Conservation (phyloP, 1,140 invertebrate genomes). For the Polypedilum pembai region DNA sequence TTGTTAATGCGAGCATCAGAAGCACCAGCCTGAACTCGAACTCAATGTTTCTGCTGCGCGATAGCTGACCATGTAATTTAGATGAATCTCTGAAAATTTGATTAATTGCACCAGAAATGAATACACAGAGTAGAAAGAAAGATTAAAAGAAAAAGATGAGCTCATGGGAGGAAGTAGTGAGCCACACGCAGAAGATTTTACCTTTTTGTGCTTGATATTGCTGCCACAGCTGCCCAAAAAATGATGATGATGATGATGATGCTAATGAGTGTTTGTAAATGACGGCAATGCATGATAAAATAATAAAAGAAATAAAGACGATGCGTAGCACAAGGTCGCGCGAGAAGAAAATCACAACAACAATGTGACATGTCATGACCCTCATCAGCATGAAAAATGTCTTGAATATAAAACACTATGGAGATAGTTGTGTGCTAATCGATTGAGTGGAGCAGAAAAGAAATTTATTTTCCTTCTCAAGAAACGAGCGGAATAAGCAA, state of each 20-base stretch:
- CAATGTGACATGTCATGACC: neutral
- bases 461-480: too few species aligned
- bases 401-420: too few species aligned
- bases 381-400: neutral
- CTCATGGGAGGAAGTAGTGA: neutral
- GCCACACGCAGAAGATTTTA: neutral
- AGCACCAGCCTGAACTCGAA: too few species aligned
- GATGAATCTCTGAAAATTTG: neutral
- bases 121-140: neutral
- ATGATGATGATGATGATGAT: slow-evolving; percentile 13
- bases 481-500: too few species aligned
- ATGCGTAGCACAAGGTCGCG: neutral
- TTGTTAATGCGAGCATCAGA: too few species aligned
- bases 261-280: neutral
- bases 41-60: too few species aligned
- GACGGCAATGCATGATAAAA: neutral
- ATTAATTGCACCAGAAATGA: neutral
- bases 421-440: too few species aligned
- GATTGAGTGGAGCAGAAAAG: too few species aligned
- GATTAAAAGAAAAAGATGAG: too few species aligned
- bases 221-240: neutral
- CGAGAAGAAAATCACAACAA: neutral
- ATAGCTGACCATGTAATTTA: neutral
- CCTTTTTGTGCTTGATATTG: neutral
- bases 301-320: neutral